Evolutionary conservation across 2,113 vertebrate genomes (phyloP), one percentile per base, ranked within the genome.

Genomic region (Cygnus buccinator): DNA sequence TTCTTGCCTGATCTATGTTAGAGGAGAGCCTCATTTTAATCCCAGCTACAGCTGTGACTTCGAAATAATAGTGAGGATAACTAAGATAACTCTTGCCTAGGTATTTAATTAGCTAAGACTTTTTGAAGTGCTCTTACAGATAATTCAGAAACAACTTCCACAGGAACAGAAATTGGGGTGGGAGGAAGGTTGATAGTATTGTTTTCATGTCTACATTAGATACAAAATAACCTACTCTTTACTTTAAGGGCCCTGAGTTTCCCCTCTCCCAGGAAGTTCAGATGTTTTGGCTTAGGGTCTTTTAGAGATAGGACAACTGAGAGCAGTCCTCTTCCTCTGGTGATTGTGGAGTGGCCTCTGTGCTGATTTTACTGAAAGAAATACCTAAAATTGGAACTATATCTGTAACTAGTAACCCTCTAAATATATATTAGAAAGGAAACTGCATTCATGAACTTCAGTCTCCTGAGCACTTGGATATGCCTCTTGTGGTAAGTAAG

Each of bases 161-260:
- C 2, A 21, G 29, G 31, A 70, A 61, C 0, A 2, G 19, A 7
- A 17, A 19, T 81, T 31, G 1, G 0, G 43, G 20, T 44, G 20
- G 58, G 16, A 68, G 84, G 71, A 59, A 63, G 3, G 3, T 25
- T 72, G 9, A n/a, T 18, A 62, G 35, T 5, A 39, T 7, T 50
- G 11, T 59, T 88, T 37, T 55, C 58, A n/a, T 8, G 16, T 31
- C 8, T 44, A 2, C 78, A 62, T 33, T 58, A 48, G 23, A 54
- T 29, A 79, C 6, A 50, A 91, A 63, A 48, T 9, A 68, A 59
- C 28, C 8, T 46, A 39, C 13, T 68, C 3, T 19, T 37, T 72
- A 33, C 28, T 90, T 63, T 55, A 46, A 65, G 9, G 39, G 8
- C 4, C 3, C 4, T 25, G 41, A 75, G 17, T 4, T 31, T 67